Evolutionary conservation across 2,888 invertebrate genomes (phyloP), one percentile per base, ranked within the genome.

Genomic region (Dromius quadrimaculatus): DNA sequence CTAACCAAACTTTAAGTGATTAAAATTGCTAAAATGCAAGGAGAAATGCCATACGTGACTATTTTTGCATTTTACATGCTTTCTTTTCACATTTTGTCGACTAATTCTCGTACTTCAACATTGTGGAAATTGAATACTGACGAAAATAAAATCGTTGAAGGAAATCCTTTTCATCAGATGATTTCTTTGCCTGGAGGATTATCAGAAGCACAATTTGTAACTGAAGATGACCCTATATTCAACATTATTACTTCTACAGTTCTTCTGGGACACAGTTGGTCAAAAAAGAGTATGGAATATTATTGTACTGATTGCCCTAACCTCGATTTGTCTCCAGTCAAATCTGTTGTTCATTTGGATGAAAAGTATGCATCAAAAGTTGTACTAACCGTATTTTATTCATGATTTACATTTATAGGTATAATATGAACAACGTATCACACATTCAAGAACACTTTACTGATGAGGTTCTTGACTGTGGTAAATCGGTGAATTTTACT

Each of bases 401-500:
- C 6, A 6, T 54, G 28, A 13, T 8, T 3, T 41, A 11, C n/a
- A 11, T 32, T 57, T 57, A 9, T 13, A 69, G 69, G 36, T 69
- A 61, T 15, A 45, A 36, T 4, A 47, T 61, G 6, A 69, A 69
- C 32, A 69, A 69, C 20, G 15, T 45, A 15, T 34, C 61, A 32
- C 47, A 61, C 2, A 54, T 50, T 36, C 50, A 65, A 36, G 5
- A 32, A 9, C 36, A n/a, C n/a, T n/a, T n/a, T n/a, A 87, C 86
- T 54, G 90, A 90, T 77, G 89, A 91, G 77, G 85, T 88, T 73
- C 84, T 93, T 76, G 92, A 93, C 79, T 94, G 94, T 82, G 93
- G 93, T 2, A 92, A 92, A 83, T 89, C 92, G 65, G 93, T 92
- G 1, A 94, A 95, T 83, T 92, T 90, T 79, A 95, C 95, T 2